These are phyloP conservation scores for Bubo blakistoni DNA, from an alignment of 2,113 vertebrate species.

Conservation along the genomic window DNA sequence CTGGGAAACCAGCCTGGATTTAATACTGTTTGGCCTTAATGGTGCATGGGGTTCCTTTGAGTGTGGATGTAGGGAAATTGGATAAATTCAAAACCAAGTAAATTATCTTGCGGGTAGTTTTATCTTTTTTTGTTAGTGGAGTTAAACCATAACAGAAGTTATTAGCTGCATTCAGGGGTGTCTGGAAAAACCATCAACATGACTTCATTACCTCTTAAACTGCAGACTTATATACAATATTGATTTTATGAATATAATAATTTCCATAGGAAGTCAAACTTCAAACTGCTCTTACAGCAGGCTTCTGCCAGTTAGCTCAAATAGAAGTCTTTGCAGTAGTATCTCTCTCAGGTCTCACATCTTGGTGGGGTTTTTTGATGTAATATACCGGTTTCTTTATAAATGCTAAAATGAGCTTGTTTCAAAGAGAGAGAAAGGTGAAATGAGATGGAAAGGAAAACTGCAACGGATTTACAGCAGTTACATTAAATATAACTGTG, in stretches of 20 bases:
- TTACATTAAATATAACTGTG: background rate
- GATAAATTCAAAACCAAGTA: background rate
- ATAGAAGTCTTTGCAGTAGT: background rate
- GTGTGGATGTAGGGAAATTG: background rate
- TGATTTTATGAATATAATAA: background rate
- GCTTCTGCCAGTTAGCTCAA: background rate
- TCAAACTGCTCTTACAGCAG: background rate
- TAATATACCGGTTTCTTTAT: background rate
- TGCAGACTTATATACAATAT: background rate
- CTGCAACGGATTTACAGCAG: background rate
- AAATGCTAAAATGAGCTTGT: background rate
- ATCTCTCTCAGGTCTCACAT: background rate
- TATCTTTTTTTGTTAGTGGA: background rate
- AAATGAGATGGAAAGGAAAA: background rate
- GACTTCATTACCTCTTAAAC: slow-evolving; percentile 6
- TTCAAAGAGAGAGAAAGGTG: background rate
- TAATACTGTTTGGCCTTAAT: background rate
- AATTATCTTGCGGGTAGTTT: background rate
- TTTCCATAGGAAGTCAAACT: background rate
- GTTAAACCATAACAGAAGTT: background rate
- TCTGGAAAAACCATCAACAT: background rate
- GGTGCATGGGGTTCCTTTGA: background rate
- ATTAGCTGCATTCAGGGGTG: background rate
- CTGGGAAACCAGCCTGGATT: background rate
- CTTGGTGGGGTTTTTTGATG: background rate